These are phyloP conservation scores for Cryptus viduatorius DNA, from an alignment of 2,888 invertebrate species.

Conservation along the genomic window DNA sequence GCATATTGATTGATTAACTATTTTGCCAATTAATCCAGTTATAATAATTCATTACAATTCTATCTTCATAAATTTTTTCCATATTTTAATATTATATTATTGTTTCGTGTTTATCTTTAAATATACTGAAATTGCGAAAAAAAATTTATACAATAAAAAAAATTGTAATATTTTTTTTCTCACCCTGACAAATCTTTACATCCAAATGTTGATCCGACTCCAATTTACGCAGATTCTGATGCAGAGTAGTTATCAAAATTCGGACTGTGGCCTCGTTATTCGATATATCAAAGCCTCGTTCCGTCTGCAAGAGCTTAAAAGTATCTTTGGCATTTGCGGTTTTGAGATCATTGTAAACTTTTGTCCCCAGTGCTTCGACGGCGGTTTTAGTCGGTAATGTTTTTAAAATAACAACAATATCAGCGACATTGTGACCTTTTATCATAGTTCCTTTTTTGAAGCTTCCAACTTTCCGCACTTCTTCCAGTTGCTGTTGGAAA, in stretches of 20 bases:
- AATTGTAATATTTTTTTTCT: neutral
- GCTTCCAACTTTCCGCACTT: conserved; percentile 98
- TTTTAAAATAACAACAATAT: conserved; percentile 98
- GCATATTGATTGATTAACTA: too few relatives aligned
- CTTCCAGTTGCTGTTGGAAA: conserved; percentile 91
- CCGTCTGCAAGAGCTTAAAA: conserved; percentile 87
- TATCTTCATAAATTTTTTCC: neutral
- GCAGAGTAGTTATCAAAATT: conserved; percentile 96
- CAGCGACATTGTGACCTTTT: conserved; percentile 97
- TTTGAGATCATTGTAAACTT: conserved; percentile 94
- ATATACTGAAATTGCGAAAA: too few relatives aligned
- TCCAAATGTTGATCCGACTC: conserved; percentile 94
- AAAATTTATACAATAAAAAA: too few relatives aligned
- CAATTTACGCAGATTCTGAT: conserved; percentile 96
- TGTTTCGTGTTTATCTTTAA: too few relatives aligned
- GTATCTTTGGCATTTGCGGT: conserved; percentile 88
- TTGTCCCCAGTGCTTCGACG: conserved; percentile 95
- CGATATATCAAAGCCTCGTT: conserved; percentile 95
- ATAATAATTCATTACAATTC: too few relatives aligned
- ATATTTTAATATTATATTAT: too few relatives aligned
- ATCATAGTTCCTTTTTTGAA: conserved; percentile 99
- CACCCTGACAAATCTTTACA: conserved; percentile 86
- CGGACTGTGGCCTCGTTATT: conserved; percentile 94
- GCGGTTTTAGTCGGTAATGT: conserved; percentile 98
- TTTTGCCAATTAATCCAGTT: too few relatives aligned